phyloP scores from a whole-genome alignment of 2,888 invertebrate genomes.

The Stegana nigrithorax region DNA sequence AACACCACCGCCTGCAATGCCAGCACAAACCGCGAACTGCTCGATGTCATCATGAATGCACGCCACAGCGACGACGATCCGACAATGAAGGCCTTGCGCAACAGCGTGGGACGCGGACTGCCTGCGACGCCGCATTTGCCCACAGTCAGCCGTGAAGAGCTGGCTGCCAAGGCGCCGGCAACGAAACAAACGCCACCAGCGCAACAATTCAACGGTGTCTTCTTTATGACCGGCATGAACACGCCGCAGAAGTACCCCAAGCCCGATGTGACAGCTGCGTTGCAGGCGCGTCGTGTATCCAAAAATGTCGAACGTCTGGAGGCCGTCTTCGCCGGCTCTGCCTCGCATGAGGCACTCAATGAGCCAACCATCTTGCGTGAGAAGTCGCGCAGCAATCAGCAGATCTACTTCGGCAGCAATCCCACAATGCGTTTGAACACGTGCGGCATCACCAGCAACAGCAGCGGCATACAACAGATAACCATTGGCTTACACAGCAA shows the following conservation, averaged over 20 bases:
- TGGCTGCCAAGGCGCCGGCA: slow-evolving; percentile 14
- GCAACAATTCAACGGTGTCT: slow-evolving; percentile 73
- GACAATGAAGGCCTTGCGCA: slow-evolving; percentile 65
- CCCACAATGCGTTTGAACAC: slow-evolving; percentile 57
- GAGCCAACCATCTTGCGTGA: slow-evolving; percentile 75
- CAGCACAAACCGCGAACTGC: slow-evolving; percentile 71
- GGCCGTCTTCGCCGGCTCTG: slow-evolving; percentile 57
- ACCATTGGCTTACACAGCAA: slow-evolving; percentile 66
- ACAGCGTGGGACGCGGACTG: slow-evolving; percentile 45
- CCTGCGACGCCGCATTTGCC: background rate
- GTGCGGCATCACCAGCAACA: slow-evolving; percentile 23
- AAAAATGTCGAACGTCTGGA: slow-evolving; percentile 85
- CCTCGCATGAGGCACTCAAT: slow-evolving; percentile 70
- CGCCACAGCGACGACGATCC: slow-evolving; percentile 69
- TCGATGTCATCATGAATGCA: slow-evolving; percentile 72
- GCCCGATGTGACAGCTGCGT: slow-evolving; percentile 69
- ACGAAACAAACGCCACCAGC: slow-evolving; percentile 56
- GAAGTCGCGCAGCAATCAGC: slow-evolving; percentile 64
- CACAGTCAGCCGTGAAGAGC: too few relatives aligned
- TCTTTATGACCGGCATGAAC: slow-evolving; percentile 71
- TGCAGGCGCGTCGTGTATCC: slow-evolving; percentile 75
- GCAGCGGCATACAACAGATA: slow-evolving; percentile 71
- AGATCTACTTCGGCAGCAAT: slow-evolving; percentile 66
- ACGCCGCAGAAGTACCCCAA: slow-evolving; percentile 68
- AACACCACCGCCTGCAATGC: slow-evolving; percentile 55